A percentile compares a stretch with the other conserved stretches of the same genome.
These are phyloP conservation scores for Anableps anableps DNA, from an alignment of 2,797 vertebrate species.

Conservation along the genomic window DNA sequence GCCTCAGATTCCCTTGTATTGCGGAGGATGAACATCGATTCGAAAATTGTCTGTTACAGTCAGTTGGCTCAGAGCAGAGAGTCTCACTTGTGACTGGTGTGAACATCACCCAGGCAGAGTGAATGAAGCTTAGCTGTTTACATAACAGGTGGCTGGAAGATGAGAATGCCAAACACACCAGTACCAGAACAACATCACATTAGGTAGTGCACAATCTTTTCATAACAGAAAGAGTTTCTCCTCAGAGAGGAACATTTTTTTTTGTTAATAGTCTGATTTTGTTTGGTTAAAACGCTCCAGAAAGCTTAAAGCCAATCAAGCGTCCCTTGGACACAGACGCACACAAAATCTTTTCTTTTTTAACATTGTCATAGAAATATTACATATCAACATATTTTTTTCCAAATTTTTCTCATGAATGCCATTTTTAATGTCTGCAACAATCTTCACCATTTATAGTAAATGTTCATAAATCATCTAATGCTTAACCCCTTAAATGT, in stretches of 20 bases:
- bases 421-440: neutral
- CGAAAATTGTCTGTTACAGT: constrained; percentile 61
- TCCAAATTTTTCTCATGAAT: neutral
- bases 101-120: constrained; percentile 59
- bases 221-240: neutral
- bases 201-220: neutral
- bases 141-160: constrained; percentile 58
- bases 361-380: neutral
- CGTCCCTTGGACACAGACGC: neutral
- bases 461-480: too few species aligned
- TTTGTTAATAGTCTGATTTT: neutral
- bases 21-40: constrained; percentile 62
- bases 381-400: neutral
- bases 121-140: constrained; percentile 49
- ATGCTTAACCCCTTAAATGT: neutral
- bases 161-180: neutral
- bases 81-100: constrained; percentile 55
- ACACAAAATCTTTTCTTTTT: neutral
- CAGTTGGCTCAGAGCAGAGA: constrained; percentile 49
- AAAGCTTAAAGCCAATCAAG: neutral
- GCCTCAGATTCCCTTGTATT: constrained; percentile 53
- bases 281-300: neutral
- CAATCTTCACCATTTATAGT: too few species aligned
- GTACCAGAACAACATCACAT: neutral
- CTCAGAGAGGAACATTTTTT: neutral